phyloP scores from a whole-genome alignment of 1,140 invertebrate genomes.

The Drosophila suzukii region DNA sequence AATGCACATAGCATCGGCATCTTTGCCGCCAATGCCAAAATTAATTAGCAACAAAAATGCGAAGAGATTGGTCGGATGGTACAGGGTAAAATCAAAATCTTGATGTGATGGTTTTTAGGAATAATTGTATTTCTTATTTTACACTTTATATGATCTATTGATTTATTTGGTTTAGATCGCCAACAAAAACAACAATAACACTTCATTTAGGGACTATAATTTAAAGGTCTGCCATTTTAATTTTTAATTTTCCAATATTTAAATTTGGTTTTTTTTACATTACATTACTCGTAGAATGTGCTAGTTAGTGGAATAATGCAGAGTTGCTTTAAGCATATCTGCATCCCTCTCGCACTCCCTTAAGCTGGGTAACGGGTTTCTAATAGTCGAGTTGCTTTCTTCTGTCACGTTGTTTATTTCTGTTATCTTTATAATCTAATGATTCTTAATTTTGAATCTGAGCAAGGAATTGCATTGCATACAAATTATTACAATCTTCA shows the following conservation, averaged over 20 bases:
- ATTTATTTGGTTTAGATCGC: neutral
- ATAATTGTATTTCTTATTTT: neutral
- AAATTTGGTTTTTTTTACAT: neutral
- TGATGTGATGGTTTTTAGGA: neutral
- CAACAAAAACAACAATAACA: neutral
- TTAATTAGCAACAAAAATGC: slow-evolving; percentile 61
- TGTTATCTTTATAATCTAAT: neutral
- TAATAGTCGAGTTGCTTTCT: no score
- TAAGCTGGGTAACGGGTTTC: no score
- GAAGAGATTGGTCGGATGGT: slow-evolving; percentile 1
- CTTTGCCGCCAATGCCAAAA: slow-evolving; percentile 75
- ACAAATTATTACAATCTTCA: neutral
- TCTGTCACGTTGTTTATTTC: no score
- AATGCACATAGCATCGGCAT: neutral
- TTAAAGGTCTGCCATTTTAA: neutral
- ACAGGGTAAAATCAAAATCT: neutral
- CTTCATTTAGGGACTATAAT: neutral
- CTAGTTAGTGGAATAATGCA: no score
- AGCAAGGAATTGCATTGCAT: neutral
- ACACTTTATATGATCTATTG: neutral
- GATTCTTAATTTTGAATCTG: neutral
- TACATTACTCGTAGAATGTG: no score
- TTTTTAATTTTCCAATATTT: neutral
- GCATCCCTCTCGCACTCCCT: no score
- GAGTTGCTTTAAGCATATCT: no score